Conservation (phyloP, 2,113 vertebrate species). For the Aldabrachelys gigantea region DNA sequence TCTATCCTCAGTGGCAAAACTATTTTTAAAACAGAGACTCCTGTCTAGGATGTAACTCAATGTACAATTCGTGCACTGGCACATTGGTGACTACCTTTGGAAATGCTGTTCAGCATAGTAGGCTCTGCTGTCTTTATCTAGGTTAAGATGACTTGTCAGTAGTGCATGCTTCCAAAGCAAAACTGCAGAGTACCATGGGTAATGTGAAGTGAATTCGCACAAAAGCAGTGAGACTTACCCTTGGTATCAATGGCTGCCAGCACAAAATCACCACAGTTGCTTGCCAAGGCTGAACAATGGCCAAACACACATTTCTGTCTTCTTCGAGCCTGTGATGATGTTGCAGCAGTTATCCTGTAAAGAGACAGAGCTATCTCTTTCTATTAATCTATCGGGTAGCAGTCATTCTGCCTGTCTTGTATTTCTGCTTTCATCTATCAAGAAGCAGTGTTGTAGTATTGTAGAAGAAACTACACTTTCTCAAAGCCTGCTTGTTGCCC, state of each 20-base stretch:
- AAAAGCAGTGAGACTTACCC: slow-evolving; percentile 51
- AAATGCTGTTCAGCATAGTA: slow-evolving; percentile 33
- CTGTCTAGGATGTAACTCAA: slow-evolving; percentile 63
- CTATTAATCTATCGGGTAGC: background rate
- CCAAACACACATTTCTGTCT: slow-evolving; percentile 55
- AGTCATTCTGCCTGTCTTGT: background rate
- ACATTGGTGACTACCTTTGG: slow-evolving; percentile 61
- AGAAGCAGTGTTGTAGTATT: background rate
- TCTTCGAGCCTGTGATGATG: background rate
- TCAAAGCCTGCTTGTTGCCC: background rate
- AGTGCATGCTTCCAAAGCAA: slow-evolving; percentile 36
- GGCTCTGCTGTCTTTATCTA: background rate
- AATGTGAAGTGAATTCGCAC: slow-evolving; percentile 48
- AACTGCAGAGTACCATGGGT: slow-evolving; percentile 53
- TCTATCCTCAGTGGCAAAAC: slow-evolving; percentile 65
- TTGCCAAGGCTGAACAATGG: slow-evolving; percentile 69
- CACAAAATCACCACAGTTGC: slow-evolving; percentile 19
- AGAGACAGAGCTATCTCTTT: slow-evolving; percentile 37
- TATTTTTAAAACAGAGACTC: slow-evolving; percentile 70
- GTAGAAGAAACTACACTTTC: slow-evolving; percentile 10
- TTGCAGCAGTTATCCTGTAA: slow-evolving; percentile 64
- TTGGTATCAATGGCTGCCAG: slow-evolving; percentile 54
- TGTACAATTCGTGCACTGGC: slow-evolving; percentile 57
- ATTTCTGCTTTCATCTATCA: background rate
- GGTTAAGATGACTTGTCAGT: slow-evolving; percentile 33